Evolutionary conservation across 2,113 vertebrate species (phyloP).

Genomic region (Bufo bufo): DNA sequence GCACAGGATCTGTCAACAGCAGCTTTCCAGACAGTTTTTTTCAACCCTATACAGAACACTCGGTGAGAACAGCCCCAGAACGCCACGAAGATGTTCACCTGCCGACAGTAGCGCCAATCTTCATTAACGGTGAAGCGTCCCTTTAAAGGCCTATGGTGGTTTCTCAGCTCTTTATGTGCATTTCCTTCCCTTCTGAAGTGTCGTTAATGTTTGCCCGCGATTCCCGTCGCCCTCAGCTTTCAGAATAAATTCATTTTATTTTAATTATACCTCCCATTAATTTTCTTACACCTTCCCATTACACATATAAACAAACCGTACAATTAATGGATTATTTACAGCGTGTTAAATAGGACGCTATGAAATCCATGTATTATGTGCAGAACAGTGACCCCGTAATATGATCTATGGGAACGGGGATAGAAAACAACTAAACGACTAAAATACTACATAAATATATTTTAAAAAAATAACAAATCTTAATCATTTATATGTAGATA

Average conservation of each 20-base stretch:
- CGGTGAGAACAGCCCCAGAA: too few species aligned
- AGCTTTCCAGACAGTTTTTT: too few species aligned
- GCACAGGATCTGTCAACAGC: too few species aligned
- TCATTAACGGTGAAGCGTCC: background rate
- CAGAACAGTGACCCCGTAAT: background rate
- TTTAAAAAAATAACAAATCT: background rate
- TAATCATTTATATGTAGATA: background rate
- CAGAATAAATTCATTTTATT: background rate
- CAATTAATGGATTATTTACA: constrained; percentile 29
- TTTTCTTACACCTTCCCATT: background rate
- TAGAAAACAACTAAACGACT: background rate
- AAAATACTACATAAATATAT: background rate
- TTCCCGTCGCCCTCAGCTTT: background rate
- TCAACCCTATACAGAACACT: background rate
- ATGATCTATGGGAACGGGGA: background rate
- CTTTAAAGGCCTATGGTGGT: background rate
- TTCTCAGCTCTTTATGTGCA: background rate
- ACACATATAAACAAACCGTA: constrained; percentile 6
- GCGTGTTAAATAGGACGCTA: constrained; percentile 6
- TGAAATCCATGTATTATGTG: background rate
- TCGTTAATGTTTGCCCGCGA: background rate
- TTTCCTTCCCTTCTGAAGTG: background rate
- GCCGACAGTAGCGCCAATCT: background rate
- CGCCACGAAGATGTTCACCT: background rate
- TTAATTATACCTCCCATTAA: constrained; percentile 12